Conservation (phyloP, 2,113 vertebrate species). For the Diglossa brunneiventris region DNA sequence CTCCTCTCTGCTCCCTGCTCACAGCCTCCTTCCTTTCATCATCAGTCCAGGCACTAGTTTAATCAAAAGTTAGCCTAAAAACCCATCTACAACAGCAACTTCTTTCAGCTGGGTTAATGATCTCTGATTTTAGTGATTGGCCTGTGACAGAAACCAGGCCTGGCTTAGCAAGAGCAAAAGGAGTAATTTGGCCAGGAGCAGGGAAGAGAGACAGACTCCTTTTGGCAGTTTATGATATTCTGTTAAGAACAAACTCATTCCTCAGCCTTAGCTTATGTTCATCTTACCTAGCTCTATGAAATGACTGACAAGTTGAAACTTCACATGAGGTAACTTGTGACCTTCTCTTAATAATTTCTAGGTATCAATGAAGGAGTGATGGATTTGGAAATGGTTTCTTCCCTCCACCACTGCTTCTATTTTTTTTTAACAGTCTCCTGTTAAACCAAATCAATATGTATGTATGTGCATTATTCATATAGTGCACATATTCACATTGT, state of each 20-base stretch:
- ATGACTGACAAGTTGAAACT: background rate
- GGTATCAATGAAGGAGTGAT: background rate
- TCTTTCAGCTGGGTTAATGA: background rate
- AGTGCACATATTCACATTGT: accelerated
- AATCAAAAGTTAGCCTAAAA: background rate
- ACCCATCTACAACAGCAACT: background rate
- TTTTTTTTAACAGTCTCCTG: background rate
- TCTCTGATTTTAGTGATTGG: background rate
- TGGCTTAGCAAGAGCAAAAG: background rate
- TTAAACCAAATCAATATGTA: background rate
- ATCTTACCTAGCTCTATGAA: background rate
- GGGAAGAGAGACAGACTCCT: background rate
- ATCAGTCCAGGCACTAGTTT: background rate
- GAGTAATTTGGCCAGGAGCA: background rate
- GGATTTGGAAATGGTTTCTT: background rate
- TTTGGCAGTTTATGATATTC: background rate
- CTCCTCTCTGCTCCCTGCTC: background rate
- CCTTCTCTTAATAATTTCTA: background rate
- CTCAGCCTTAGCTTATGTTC: background rate
- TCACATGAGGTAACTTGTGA: background rate
- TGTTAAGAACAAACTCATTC: background rate
- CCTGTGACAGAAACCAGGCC: background rate
- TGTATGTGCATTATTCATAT: background rate
- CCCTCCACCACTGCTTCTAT: background rate
- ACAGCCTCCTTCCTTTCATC: background rate